Evolutionary conservation across 2,113 vertebrate genomes (phyloP), one percentile per base, ranked within the genome.

Genomic region (Antidorcas marsupialis): DNA sequence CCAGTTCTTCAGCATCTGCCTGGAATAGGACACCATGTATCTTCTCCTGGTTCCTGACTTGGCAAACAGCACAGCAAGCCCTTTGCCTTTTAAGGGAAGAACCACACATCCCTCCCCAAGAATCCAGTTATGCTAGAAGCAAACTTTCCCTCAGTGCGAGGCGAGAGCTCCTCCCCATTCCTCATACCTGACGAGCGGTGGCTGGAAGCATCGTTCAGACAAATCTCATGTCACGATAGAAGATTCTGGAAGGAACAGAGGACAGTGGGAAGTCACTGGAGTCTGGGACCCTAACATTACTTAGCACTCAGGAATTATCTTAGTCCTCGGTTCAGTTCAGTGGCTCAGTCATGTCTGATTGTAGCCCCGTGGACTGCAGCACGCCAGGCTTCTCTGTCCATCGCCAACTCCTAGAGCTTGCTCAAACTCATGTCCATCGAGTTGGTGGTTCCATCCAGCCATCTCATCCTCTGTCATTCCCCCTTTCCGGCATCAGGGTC

Each of bases 201-300:
- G n/a, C 85, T 14, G 5, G 59, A 95, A 95, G 71, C 52, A 36
- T 45, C 8, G 3, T 82, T 93, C 76, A 50, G 36, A 91, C 60
- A 92, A 79, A 74, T 92, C 89, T 97, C 36, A 97, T 27, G 57
- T 96, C 93, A 97, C 55, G 93, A 28, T 85, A 52, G 81, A 94
- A 85, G 78, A 83, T 97, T 97, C 97, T 88, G 21, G 92, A 95
- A 55, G 39, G 28, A 83, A 83, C 6, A 67, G 59, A 30, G 16
- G 30, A 12, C 10, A 60, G 45, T 28, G 7, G 50, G 45, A 52
- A 33, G 28, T 3, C 53, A 93, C 2, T 55, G 1, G 74, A 81
- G 89, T 53, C 52, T 28, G 13, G 16, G 12, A 39, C 28, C 52
- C 76, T 62, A 50, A 67, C 6, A n/a, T 53, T 64, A 94, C 1